phyloP scores from a whole-genome alignment of 92 coral and sea anemone species.

The Desmophyllum pertusum region DNA sequence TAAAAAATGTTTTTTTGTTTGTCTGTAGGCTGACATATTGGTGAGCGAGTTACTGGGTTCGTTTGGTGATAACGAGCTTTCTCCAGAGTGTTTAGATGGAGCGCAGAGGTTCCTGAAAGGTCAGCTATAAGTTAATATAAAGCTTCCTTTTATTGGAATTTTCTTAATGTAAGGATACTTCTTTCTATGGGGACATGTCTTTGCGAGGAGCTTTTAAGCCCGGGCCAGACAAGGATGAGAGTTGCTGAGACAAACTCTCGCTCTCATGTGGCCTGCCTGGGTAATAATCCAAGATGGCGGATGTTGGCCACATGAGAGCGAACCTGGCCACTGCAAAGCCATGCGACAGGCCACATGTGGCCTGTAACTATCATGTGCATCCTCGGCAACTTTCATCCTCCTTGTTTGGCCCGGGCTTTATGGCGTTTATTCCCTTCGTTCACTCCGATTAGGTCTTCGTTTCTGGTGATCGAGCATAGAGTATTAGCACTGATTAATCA shows the following conservation, averaged over 20 bases:
- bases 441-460: background rate
- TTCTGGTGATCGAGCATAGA: background rate
- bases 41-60: conserved; percentile 98
- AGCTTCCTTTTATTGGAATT: background rate
- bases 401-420: background rate
- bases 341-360: no score
- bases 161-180: background rate
- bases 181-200: no score
- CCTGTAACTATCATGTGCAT: no score
- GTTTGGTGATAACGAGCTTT: conserved; percentile 96
- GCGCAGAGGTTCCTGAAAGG: conserved; percentile 98
- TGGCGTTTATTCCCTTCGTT: background rate
- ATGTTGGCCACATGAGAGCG: no score
- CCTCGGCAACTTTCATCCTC: no score
- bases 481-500: background rate
- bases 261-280: no score
- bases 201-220: no score
- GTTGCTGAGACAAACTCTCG: background rate
- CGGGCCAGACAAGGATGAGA: background rate
- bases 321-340: no score
- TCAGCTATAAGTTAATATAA: background rate
- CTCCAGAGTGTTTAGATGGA: conserved; percentile 98
- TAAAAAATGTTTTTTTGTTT: background rate
- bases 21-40: conserved; percentile 91
- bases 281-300: background rate